Base-by-base conservation (phyloP, 2,888 invertebrate species). In the Calephelis perditalis region DNA sequence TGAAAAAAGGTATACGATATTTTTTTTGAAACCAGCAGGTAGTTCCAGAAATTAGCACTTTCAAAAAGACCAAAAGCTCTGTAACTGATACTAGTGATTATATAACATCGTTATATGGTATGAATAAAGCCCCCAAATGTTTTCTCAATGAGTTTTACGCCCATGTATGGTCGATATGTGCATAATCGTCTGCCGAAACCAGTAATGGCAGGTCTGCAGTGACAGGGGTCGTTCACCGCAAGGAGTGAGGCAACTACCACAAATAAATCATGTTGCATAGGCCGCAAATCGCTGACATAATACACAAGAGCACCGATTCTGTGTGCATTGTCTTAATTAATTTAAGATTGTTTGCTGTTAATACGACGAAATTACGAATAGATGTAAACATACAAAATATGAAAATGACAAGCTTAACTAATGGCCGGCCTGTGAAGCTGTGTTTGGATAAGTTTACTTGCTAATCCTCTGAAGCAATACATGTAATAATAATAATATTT, bases 151-250 rank as follows among this genome's bases (percentile, higher is more conserved):
- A 74, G 65, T 57, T 84, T 81, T 76, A 76, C 76, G 72, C 67
- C 81, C 82, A 80, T 85, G 83, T 77, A 79, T 75, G 81, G 80
- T 77, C 79, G 80, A 82, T 82, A 81, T 74, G 75, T 72, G 72
- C 70, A 78, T 75, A 78, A 79, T 77, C 78, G 83, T 82, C 82
- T 83, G 79, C 84, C 85, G 79, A 86, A 89, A 89, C 87, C 83
- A 80, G 88, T 83, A 82, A 76, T 72, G 67, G 67, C 67, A 73
- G 74, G 72, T 67, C 72, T 77, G 74, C 67, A 76, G 81, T 82
- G 82, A 83, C 83, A 82, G 80, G 81, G 89, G 87, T 89, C 89
- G 82, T 89, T 89, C 82, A 89, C 89, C 89, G 85, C 76, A 15
- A 71, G 74, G 71, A 77, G 75, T 70, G 75, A 69, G 73, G 73